Evolutionary conservation across 2,888 invertebrate genomes (phyloP).

Genomic region (Leistus spinibarbis): DNA sequence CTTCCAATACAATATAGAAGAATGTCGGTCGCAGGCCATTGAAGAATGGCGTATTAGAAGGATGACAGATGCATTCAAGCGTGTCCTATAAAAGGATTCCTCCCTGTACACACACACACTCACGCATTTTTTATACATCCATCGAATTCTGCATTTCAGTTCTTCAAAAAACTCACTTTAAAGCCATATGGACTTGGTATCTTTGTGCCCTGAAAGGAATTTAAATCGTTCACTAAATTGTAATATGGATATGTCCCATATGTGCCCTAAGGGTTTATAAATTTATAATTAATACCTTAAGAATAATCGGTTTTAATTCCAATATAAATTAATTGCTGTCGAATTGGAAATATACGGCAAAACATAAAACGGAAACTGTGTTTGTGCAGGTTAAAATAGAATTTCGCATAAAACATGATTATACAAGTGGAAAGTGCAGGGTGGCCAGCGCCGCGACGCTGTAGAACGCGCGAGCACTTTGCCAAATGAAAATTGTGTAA

Average conservation of each 20-base stretch:
- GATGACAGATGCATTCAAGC: slow-evolving; percentile 32
- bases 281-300: too few species aligned
- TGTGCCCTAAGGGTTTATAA: too few species aligned
- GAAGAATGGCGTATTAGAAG: slow-evolving; percentile 30
- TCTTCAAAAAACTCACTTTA: too few species aligned
- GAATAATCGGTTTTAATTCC: too few species aligned
- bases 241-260: too few species aligned
- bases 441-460: background rate
- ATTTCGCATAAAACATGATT: background rate
- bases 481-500: slow-evolving; percentile 29
- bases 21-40: slow-evolving; percentile 15
- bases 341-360: background rate
- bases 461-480: slow-evolving; percentile 27
- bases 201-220: too few species aligned
- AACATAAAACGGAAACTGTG: background rate
- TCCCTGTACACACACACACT: background rate
- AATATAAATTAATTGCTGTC: background rate
- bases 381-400: background rate
- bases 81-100: slow-evolving; percentile 35
- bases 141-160: too few species aligned
- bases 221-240: too few species aligned
- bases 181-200: too few species aligned
- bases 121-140: background rate
- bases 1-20: slow-evolving; percentile 26
- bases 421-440: background rate